Base-by-base conservation (phyloP, 2,797 vertebrate species). In the Lates japonicus region DNA sequence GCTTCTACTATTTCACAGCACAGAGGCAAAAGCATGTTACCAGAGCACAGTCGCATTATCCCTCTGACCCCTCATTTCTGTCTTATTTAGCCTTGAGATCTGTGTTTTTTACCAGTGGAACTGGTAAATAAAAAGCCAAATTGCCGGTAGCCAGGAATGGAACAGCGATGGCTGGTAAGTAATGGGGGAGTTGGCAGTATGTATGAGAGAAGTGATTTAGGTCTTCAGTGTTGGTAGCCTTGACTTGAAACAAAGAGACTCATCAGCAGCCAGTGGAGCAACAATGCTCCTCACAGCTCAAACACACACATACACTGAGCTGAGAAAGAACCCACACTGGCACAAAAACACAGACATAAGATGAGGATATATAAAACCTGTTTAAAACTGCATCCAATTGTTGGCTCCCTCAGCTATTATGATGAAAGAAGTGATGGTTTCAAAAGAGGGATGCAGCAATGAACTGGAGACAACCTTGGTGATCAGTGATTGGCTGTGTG, bases 191-290 rank as follows among this genome's bases (percentile, higher is more conserved):
- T 44, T 64, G 4, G 41, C 20, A 3, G 61, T 44, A 70, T 59
- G 63, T 72, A 62, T 51, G 46, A 71, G 22, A 31, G 58, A 74
- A 57, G 66, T 31, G 51, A 68, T 70, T 70, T 70, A 41, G 39
- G 52, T 25, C 72, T 39, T 55, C 71, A 41, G 64, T 61, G 71
- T 57, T 59, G n/a, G 52, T 60, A 68, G 76, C 66, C 81, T 82
- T 73, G 80, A 73, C 75, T 76, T 72, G 57, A 81, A 86, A 88
- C 71, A 78, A 75, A 85, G 41, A 73, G 60, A 51, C 17, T 72
- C 74, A 75, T 75, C 70, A 78, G 60, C 49, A 71, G 66, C 69
- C 70, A 65, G 66, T 22, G 31, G 71, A 78, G 52, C 67, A 69
- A 49, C 64, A n/a, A n/a, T n/a, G n/a, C n/a, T n/a, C n/a, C n/a